Conservation (phyloP, 1,140 invertebrate genomes). For the Cryptotermes secundus region DNA sequence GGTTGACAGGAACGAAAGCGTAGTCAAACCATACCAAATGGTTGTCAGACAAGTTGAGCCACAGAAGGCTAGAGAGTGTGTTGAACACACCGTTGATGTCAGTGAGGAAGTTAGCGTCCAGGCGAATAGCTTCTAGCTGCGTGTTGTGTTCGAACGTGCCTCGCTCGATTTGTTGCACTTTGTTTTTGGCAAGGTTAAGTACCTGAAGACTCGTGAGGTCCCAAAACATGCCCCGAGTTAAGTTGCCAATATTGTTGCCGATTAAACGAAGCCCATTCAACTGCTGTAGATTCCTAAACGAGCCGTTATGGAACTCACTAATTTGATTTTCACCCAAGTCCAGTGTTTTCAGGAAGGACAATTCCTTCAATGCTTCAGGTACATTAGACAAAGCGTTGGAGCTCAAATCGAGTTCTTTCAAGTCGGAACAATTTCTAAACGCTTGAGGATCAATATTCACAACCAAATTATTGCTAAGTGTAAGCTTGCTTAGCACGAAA, state of each 20-base stretch:
- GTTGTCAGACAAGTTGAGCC: slow-evolving; percentile 89
- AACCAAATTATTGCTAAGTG: slow-evolving; percentile 80
- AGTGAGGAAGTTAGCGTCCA: slow-evolving; percentile 83
- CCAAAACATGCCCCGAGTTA: slow-evolving; percentile 81
- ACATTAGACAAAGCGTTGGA: slow-evolving; percentile 79
- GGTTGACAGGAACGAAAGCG: slow-evolving; percentile 79
- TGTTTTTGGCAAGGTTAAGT: slow-evolving; percentile 83
- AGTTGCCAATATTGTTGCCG: slow-evolving; percentile 82
- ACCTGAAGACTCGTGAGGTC: slow-evolving; percentile 80
- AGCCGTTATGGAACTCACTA: slow-evolving; percentile 72
- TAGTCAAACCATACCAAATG: slow-evolving; percentile 90
- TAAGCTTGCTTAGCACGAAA: slow-evolving; percentile 79
- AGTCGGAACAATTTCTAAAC: slow-evolving; percentile 86
- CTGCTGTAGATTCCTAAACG: slow-evolving; percentile 79
- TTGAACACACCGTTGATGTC: slow-evolving; percentile 86
- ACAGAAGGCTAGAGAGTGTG: slow-evolving; percentile 73
- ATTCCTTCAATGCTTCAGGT: slow-evolving; percentile 77
- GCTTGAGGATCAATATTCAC: slow-evolving; percentile 76
- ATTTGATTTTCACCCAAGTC: slow-evolving; percentile 88
- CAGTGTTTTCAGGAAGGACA: slow-evolving; percentile 79
- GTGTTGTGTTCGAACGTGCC: slow-evolving; percentile 78
- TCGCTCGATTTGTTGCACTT: slow-evolving; percentile 77
- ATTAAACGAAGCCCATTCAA: slow-evolving; percentile 80
- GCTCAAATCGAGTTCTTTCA: slow-evolving; percentile 87
- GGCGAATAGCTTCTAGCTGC: slow-evolving; percentile 76